Conservation (phyloP, 2,888 invertebrate genomes). For the Cataglyphis albicans region DNA sequence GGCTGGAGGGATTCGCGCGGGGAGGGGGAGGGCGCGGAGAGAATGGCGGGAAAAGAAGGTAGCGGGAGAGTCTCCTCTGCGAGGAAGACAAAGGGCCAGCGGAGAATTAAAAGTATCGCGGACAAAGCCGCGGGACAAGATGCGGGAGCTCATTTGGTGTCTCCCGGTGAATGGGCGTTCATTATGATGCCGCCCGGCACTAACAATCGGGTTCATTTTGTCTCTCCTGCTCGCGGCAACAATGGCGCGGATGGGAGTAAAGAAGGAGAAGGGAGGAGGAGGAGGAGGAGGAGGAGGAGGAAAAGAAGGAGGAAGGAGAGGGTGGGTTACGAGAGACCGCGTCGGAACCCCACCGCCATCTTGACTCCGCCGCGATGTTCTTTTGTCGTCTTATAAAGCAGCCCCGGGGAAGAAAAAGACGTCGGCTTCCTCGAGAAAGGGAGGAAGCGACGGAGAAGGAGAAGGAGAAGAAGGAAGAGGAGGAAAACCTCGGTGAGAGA, state of each 20-base stretch:
- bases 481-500: conserved; percentile 56
- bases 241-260: conserved; percentile 74
- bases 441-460: conserved; percentile 64
- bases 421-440: conserved; percentile 70
- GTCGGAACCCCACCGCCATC: conserved; percentile 82
- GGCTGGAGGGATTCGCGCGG: background rate
- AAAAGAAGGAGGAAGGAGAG: conserved; percentile 10
- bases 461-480: conserved; percentile 43
- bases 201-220: conserved; percentile 85
- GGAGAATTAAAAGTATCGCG: conserved; percentile 85
- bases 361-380: conserved; percentile 84
- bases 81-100: conserved; percentile 76
- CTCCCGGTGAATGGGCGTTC: conserved; percentile 84
- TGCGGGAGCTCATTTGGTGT: conserved; percentile 85
- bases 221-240: conserved; percentile 84
- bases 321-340: conserved; percentile 52
- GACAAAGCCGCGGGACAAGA: conserved; percentile 83
- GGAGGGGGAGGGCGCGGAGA: no score
- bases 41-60: conserved; percentile 41
- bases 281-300: background rate
- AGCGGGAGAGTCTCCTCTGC: conserved; percentile 59
- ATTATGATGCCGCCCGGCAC: conserved; percentile 84
- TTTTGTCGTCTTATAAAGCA: conserved; percentile 83
- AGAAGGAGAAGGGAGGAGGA: conserved; percentile 58
- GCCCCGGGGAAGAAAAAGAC: conserved; percentile 77